These are phyloP conservation scores for Monochamus alternatus DNA, from an alignment of 2,888 invertebrate species.

Conservation along the genomic window DNA sequence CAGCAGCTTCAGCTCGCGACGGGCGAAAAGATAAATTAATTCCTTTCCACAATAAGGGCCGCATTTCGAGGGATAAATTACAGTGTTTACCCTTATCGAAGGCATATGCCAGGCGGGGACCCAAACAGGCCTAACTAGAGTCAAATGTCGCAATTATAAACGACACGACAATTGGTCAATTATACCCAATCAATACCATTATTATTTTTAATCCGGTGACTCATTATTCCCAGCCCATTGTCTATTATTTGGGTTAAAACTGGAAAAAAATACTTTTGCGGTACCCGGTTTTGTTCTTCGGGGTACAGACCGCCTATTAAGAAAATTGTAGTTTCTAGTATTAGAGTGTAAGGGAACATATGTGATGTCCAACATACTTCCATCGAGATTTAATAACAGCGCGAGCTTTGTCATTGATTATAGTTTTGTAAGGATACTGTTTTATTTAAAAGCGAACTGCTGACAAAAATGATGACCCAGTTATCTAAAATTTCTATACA, in stretches of 20 bases:
- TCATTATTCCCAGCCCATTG: constrained; percentile 44
- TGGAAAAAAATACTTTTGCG: not conserved
- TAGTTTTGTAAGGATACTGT: no score
- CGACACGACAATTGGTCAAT: constrained; percentile 58
- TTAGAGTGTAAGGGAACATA: no score
- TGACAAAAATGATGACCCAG: no score
- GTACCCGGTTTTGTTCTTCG: not conserved
- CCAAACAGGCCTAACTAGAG: constrained; percentile 44
- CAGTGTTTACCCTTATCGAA: constrained; percentile 53
- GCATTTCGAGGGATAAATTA: constrained; percentile 52
- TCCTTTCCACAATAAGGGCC: constrained; percentile 45
- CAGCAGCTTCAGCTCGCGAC: not conserved
- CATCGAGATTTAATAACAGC: no score
- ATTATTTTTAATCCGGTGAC: constrained; percentile 45
- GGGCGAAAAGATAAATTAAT: constrained; percentile 46
- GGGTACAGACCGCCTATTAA: not conserved
- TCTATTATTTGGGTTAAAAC: constrained; percentile 3
- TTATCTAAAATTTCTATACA: no score
- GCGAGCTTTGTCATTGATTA: no score
- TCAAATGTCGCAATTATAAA: constrained; percentile 55
- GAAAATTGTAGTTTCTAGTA: no score
- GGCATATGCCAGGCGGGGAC: constrained; percentile 52
- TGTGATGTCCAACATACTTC: no score
- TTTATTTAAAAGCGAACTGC: no score
- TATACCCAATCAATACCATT: constrained; percentile 53